Percentiles rank a stretch among this genome's conserved stretches.
Conservation (phyloP, 2,888 invertebrate genomes). For the Chelonus formosanus region DNA sequence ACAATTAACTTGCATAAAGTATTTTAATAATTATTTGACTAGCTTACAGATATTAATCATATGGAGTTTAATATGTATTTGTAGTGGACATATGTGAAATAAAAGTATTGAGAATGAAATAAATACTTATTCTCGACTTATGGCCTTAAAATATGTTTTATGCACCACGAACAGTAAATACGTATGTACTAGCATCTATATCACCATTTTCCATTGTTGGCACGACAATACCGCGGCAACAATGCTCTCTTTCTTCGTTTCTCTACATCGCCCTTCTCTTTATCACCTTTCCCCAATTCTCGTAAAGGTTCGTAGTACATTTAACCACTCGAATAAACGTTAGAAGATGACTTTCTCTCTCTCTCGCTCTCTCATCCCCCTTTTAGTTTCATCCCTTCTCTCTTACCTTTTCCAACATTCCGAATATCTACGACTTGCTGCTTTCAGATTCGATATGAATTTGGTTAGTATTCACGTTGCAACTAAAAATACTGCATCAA, state of each 20-base stretch:
- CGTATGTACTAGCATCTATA: slow-evolving; percentile 31
- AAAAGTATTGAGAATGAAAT: slow-evolving; percentile 9
- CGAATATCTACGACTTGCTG: slow-evolving; percentile 7
- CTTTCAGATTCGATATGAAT: slow-evolving; percentile 29
- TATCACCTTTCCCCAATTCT: slow-evolving; percentile 25
- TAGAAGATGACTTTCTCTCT: slow-evolving; percentile 18
- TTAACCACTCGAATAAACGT: slow-evolving; percentile 36
- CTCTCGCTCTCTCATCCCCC: background rate
- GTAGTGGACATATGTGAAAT: no score
- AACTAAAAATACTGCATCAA: slow-evolving; percentile 33
- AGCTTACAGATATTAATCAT: background rate
- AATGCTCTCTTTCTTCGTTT: slow-evolving; percentile 36
- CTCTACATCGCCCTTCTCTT: slow-evolving; percentile 24
- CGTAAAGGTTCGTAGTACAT: slow-evolving; percentile 30
- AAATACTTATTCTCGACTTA: slow-evolving; percentile 35
- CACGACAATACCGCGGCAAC: slow-evolving; percentile 41
- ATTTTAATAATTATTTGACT: no score
- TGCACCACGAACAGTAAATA: slow-evolving; percentile 28
- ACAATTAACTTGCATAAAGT: background rate
- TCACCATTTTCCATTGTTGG: slow-evolving; percentile 40
- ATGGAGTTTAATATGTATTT: no score
- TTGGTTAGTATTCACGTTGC: slow-evolving; percentile 32
- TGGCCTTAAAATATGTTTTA: slow-evolving; percentile 37
- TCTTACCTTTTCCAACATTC: slow-evolving; percentile 3
- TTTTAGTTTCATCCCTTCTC: background rate